Conservation (phyloP, 2,888 invertebrate genomes). For the Stenichneumon culpator region DNA sequence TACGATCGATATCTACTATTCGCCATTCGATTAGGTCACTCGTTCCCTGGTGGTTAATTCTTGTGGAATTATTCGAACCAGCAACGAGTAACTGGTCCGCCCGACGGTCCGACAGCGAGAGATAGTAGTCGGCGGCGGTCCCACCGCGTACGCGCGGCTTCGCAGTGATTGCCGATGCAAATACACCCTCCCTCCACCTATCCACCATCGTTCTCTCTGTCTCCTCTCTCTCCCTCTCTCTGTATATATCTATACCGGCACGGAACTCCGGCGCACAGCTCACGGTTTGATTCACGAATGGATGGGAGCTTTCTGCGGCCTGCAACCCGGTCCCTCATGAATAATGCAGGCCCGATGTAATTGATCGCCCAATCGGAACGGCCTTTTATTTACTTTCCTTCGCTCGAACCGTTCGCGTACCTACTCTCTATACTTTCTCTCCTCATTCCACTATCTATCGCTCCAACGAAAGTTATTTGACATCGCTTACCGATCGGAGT, state of each 20-base stretch:
- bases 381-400: constrained; percentile 85
- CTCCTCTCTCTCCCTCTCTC: constrained; percentile 66
- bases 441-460: constrained; percentile 32
- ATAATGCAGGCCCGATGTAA: constrained; percentile 84
- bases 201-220: constrained; percentile 68
- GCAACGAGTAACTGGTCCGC: constrained; percentile 47
- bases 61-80: constrained; percentile 65
- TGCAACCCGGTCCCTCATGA: constrained; percentile 82
- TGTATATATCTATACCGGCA: constrained; percentile 51
- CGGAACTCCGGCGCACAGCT: constrained; percentile 67
- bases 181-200: constrained; percentile 74
- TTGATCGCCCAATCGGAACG: constrained; percentile 85
- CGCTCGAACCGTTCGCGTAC: constrained; percentile 79
- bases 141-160: constrained; percentile 77
- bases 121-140: constrained; percentile 72
- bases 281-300: constrained; percentile 77
- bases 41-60: constrained; percentile 63
- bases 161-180: constrained; percentile 83
- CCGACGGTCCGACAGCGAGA: constrained; percentile 40
- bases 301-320: constrained; percentile 80
- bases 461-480: constrained; percentile 82
- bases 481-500: constrained; percentile 82
- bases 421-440: constrained; percentile 68
- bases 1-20: constrained; percentile 41
- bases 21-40: constrained; percentile 58